phyloP scores from a whole-genome alignment of 2,888 invertebrate species.

The Xylota sylvarum region DNA sequence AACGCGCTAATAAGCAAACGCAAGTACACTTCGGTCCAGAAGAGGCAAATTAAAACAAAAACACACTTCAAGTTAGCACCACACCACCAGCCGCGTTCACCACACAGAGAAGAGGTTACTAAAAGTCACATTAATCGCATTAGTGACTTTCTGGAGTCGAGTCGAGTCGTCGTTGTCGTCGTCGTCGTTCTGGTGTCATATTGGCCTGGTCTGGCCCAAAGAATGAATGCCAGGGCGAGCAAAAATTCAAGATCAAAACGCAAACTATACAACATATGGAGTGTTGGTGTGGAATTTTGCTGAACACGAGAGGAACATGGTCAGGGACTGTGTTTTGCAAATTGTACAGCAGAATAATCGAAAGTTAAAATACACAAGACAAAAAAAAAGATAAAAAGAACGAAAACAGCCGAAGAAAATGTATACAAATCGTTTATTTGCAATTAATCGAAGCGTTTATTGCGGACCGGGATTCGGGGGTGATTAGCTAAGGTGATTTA shows the following conservation, averaged over 20 bases:
- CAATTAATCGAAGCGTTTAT: conserved; percentile 34
- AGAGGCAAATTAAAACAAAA: conserved; percentile 58
- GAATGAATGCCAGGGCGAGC: conserved; percentile 26
- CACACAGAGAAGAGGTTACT: conserved; percentile 41
- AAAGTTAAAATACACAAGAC: neutral
- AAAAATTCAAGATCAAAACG: conserved; percentile 40
- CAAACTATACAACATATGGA: conserved; percentile 44
- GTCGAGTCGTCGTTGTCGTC: neutral
- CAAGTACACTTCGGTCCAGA: conserved; percentile 52
- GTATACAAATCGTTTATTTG: conserved; percentile 26
- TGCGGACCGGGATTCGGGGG: neutral
- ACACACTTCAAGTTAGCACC: conserved; percentile 22
- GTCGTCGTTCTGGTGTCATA: conserved; percentile 62
- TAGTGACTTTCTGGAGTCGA: conserved; percentile 62
- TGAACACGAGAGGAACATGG: conserved; percentile 63
- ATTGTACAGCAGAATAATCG: conserved; percentile 51
- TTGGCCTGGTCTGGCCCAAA: conserved; percentile 25
- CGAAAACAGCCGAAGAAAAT: neutral
- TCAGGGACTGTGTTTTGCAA: conserved; percentile 48
- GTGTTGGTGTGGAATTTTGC: conserved; percentile 61
- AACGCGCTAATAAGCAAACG: conserved; percentile 63
- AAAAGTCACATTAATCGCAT: conserved; percentile 75
- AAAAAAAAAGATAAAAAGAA: neutral
- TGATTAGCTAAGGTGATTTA: neutral
- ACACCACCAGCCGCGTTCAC: conserved; percentile 51